phyloP scores from a whole-genome alignment of 2,888 invertebrate genomes.

The Odontomyia ornata region DNA sequence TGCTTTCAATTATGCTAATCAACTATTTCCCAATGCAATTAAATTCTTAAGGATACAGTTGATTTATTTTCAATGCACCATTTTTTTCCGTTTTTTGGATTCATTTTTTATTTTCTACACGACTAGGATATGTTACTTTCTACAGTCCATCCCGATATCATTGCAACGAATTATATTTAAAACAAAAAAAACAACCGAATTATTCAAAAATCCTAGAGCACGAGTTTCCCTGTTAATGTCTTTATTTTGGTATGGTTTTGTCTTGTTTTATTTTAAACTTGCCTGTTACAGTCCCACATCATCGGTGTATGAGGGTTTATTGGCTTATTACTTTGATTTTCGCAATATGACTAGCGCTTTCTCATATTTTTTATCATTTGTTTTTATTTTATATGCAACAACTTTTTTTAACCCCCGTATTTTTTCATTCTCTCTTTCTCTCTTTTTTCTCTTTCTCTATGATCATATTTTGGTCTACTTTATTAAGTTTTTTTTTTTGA shows the following conservation, averaged over 20 bases:
- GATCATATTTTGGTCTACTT: constrained; percentile 6
- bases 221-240: constrained; percentile 40
- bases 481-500: constrained; percentile 21
- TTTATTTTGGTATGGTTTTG: constrained; percentile 29
- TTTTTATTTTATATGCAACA: not conserved
- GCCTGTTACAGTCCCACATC: constrained; percentile 48
- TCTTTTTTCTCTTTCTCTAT: constrained; percentile 3
- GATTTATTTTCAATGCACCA: too few species aligned
- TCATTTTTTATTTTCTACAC: too few species aligned
- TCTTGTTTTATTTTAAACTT: constrained; percentile 41
- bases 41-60: too few species aligned
- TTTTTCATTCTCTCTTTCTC: not conserved
- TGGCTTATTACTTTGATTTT: not conserved
- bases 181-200: not conserved
- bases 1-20: too few species aligned
- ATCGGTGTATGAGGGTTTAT: constrained; percentile 33
- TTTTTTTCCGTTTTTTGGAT: too few species aligned
- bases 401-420: constrained; percentile 7
- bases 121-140: not conserved
- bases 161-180: not conserved
- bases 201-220: constrained; percentile 5
- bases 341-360: constrained; percentile 8
- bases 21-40: too few species aligned
- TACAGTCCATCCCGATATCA: not conserved
- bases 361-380: constrained; percentile 1